Percentiles rank a stretch among this genome's conserved stretches.
phyloP scores from a whole-genome alignment of 2,113 vertebrate genomes.

The Haemorhous mexicanus region DNA sequence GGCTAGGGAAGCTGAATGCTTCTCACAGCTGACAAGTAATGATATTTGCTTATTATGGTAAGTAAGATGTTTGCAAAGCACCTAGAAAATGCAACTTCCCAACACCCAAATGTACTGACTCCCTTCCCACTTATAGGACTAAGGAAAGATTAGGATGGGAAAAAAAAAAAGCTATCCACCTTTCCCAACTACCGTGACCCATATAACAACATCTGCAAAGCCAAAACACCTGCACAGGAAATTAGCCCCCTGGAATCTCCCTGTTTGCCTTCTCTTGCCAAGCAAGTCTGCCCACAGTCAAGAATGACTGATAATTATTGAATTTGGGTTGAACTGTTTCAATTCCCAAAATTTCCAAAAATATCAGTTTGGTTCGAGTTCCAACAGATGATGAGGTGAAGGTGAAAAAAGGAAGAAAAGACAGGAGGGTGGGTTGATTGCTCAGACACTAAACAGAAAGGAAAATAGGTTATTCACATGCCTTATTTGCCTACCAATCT shows the following conservation, averaged over 20 bases:
- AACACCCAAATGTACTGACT: neutral
- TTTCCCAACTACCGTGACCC: neutral
- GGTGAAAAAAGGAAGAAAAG: neutral
- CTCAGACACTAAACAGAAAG: neutral
- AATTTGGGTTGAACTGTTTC: slow-evolving; percentile 1
- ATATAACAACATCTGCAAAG: neutral
- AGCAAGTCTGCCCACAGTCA: slow-evolving; percentile 3
- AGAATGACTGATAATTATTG: slow-evolving; percentile 29
- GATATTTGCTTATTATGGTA: neutral
- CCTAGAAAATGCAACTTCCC: neutral
- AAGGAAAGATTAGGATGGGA: neutral
- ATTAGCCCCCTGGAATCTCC: neutral
- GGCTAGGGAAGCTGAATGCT: neutral
- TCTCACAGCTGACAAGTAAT: neutral
- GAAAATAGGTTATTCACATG: neutral
- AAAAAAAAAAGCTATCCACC: neutral
- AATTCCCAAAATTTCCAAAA: neutral
- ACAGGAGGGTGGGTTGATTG: neutral
- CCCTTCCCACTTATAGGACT: neutral
- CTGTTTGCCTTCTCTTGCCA: slow-evolving; percentile 2
- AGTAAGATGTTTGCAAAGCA: neutral
- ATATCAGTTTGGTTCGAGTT: neutral
- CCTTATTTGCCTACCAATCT: neutral
- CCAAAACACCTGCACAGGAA: slow-evolving; percentile 41
- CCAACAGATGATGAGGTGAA: slow-evolving; percentile 4